Conservation (phyloP, 2,113 vertebrate genomes). For the Apodemus speciosus region DNA sequence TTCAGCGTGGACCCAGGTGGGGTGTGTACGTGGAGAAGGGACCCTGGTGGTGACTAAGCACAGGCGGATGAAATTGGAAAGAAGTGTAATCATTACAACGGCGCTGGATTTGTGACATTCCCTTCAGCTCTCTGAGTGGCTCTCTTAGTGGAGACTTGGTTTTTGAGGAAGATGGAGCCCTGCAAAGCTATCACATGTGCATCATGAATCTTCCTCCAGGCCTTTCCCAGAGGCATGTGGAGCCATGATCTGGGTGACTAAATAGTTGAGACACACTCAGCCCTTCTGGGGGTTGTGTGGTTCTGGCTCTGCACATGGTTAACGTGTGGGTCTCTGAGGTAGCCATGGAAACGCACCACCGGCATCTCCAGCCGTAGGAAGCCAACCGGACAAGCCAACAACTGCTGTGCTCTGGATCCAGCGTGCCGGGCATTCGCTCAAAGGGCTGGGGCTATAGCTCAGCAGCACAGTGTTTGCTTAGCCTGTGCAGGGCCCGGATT, state of each 20-base stretch:
- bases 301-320: neutral
- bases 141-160: neutral
- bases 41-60: neutral
- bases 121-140: neutral
- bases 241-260: neutral
- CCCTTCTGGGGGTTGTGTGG: neutral
- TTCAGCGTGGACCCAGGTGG: neutral
- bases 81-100: neutral
- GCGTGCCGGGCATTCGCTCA: neutral
- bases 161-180: neutral
- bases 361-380: neutral
- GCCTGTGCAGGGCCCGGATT: neutral
- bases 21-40: neutral
- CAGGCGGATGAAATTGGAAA: neutral
- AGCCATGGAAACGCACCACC: neutral
- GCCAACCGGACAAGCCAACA: neutral
- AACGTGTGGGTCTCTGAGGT: neutral
- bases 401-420: neutral
- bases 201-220: neutral
- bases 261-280: neutral
- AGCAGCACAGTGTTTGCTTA: neutral
- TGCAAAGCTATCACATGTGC: too few relatives aligned
- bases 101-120: neutral
- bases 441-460: too few relatives aligned
- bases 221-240: neutral